Evolutionary conservation across 2,797 vertebrate genomes (phyloP).

Genomic region (Phrynocephalus guinanensis): DNA sequence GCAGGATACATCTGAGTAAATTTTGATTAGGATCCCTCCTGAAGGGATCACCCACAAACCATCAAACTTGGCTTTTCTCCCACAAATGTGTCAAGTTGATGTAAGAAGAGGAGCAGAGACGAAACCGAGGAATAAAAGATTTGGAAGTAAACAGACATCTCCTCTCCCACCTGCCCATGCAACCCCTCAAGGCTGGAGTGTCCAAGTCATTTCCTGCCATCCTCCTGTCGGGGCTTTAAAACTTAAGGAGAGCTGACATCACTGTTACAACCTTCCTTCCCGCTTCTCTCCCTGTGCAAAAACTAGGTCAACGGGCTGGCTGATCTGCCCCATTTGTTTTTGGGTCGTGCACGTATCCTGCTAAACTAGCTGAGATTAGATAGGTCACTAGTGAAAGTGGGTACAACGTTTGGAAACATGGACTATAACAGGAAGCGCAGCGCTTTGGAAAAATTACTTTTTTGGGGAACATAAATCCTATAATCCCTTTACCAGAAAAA

Average conservation of each 20-base stretch:
- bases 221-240: not conserved
- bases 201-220: slow-evolving; percentile 12
- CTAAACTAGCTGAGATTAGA: slow-evolving; percentile 7
- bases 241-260: slow-evolving; percentile 32
- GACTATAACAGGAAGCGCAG: not conserved
- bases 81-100: not conserved
- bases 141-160: no score
- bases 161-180: not conserved
- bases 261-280: not conserved
- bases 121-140: no score
- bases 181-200: fast-evolving
- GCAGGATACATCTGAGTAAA: not conserved
- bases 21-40: not conserved
- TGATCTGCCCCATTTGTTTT: slow-evolving; percentile 48
- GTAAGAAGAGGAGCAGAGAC: not conserved
- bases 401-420: not conserved
- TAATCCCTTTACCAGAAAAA: not conserved
- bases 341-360: slow-evolving; percentile 1
- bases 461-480: no score
- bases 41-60: not conserved
- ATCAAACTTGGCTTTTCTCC: not conserved
- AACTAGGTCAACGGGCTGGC: slow-evolving; percentile 68
- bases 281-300: not conserved
- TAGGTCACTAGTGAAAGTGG: not conserved
- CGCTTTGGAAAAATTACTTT: no score